phyloP scores from a whole-genome alignment of 2,113 vertebrate genomes.

The Mormoops blainvillei region DNA sequence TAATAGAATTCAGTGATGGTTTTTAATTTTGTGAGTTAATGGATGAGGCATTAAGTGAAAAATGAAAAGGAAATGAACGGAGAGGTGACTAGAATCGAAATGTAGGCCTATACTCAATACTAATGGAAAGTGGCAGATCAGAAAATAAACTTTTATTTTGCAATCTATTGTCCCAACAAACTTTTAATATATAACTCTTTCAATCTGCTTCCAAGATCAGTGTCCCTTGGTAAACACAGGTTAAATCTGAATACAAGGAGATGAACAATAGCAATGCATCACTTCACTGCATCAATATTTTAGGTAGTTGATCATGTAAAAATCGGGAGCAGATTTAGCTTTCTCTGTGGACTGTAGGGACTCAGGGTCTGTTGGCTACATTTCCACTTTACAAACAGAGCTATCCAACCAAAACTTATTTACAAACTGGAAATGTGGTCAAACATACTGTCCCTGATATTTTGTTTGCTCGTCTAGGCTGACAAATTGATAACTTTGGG shows the following conservation, averaged over 20 bases:
- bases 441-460: constrained; percentile 36
- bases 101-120: background rate
- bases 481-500: constrained; percentile 4
- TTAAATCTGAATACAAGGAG: constrained; percentile 51
- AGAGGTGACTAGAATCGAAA: constrained; percentile 35
- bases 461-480: constrained; percentile 20
- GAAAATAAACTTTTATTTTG: constrained; percentile 68
- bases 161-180: constrained; percentile 55
- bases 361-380: constrained; percentile 47
- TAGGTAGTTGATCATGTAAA: constrained; percentile 53
- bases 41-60: constrained; percentile 37
- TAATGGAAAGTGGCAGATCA: constrained; percentile 5
- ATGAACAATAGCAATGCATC: constrained; percentile 47
- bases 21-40: constrained; percentile 63
- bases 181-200: constrained; percentile 49
- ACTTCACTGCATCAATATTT: constrained; percentile 62
- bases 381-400: constrained; percentile 47
- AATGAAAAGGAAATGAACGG: constrained; percentile 47
- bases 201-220: constrained; percentile 1
- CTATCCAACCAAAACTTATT: constrained; percentile 48
- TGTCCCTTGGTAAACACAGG: constrained; percentile 33
- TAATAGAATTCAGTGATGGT: constrained; percentile 34
- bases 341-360: constrained; percentile 45
- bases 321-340: constrained; percentile 47
- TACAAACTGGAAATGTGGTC: constrained; percentile 58